Evolutionary conservation across 1,140 invertebrate genomes (phyloP).

Genomic region (Zaprionus vittiger): DNA sequence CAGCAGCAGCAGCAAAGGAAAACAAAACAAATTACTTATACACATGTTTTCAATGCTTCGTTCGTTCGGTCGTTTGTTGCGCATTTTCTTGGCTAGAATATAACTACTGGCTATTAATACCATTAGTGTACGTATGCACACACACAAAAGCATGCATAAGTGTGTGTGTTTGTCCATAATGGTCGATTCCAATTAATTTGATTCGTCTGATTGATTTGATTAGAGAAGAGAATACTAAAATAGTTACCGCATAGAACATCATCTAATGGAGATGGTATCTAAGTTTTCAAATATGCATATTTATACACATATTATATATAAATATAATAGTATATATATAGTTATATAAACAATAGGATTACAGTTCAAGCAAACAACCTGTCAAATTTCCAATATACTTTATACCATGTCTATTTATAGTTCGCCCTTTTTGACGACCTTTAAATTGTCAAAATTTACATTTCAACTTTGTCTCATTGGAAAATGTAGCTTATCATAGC

Average conservation of each 20-base stretch:
- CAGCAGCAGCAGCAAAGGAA: conserved; percentile 39
- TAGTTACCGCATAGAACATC: background rate
- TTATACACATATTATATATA: background rate
- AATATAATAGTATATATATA: background rate
- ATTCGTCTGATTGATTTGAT: conserved; percentile 32
- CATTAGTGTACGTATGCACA: background rate
- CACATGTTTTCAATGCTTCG: conserved; percentile 42
- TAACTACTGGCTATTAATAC: conserved; percentile 18
- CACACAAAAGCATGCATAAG: background rate
- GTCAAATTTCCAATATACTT: background rate
- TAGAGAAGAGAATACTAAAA: conserved; percentile 10
- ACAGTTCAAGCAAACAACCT: background rate
- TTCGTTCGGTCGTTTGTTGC: conserved; percentile 26
- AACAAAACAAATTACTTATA: conserved; percentile 61
- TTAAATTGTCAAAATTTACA: background rate
- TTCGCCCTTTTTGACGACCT: background rate
- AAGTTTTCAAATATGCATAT: background rate
- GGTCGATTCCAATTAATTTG: conserved; percentile 49
- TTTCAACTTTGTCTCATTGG: background rate
- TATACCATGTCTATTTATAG: conserved; percentile 1
- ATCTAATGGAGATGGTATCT: background rate
- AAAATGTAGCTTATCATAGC: conserved; percentile 47
- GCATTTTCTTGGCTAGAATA: conserved; percentile 15
- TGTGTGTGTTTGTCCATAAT: background rate
- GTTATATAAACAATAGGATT: background rate